phyloP scores from a whole-genome alignment of 2,888 invertebrate genomes.

The Thelaira solivaga region DNA sequence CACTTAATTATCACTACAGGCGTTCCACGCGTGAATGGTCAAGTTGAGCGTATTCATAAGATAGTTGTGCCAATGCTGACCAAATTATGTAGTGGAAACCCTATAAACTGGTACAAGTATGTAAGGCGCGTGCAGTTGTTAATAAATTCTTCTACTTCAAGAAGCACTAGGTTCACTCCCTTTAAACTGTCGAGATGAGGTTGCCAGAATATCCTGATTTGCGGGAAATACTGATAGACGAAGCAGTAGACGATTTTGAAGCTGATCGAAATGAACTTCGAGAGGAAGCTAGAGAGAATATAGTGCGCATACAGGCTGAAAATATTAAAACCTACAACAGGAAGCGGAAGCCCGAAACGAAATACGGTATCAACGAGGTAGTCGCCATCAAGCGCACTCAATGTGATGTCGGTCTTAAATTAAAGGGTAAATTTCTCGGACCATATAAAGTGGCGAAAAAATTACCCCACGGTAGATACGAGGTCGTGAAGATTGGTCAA shows the following conservation, averaged over 20 bases:
- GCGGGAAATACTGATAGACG: not conserved
- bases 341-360: not conserved
- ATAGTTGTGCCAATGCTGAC: not conserved
- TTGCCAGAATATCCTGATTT: not conserved
- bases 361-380: conserved; percentile 4
- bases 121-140: conserved; percentile 3
- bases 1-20: not conserved
- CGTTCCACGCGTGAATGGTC: not conserved
- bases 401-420: conserved; percentile 4
- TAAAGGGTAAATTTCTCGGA: not conserved
- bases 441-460: not conserved
- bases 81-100: not conserved
- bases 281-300: not conserved
- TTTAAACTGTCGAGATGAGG: conserved; percentile 18
- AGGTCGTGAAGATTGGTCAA: not conserved
- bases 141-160: not conserved
- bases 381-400: conserved; percentile 54
- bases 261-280: not conserved
- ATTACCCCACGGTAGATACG: not conserved
- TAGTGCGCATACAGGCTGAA: not conserved
- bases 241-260: not conserved
- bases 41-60: conserved; percentile 25
- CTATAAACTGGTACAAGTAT: conserved; percentile 17
- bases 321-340: not conserved
- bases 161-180: not conserved